These are phyloP conservation scores for Mus spretus DNA, from an alignment of 2,797 vertebrate genomes.

Conservation along the genomic window DNA sequence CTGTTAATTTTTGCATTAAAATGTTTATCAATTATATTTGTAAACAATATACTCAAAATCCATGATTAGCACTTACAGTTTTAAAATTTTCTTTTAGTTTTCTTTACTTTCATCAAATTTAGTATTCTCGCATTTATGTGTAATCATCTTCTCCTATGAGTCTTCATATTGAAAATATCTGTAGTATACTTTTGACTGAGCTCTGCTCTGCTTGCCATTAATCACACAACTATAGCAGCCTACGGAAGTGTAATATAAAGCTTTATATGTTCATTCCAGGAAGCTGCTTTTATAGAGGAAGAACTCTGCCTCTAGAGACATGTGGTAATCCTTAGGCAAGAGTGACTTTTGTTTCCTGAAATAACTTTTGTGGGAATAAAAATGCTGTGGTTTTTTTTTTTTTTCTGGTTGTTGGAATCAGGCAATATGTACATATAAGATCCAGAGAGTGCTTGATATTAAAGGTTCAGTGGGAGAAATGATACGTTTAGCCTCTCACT, in stretches of 20 bases:
- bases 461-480: neutral
- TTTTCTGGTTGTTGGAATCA: neutral
- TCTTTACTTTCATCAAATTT: constrained; percentile 42
- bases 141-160: neutral
- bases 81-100: neutral
- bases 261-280: neutral
- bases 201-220: neutral
- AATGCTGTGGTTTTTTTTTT: neutral
- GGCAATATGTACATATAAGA: neutral
- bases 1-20: neutral
- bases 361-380: neutral
- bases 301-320: constrained; percentile 49
- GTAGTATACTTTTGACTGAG: neutral
- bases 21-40: neutral
- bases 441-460: constrained; percentile 22
- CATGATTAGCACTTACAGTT: constrained; percentile 63
- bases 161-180: constrained; percentile 31
- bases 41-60: neutral
- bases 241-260: constrained; percentile 19
- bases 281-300: constrained; percentile 33
- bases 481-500: neutral
- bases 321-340: constrained; percentile 19
- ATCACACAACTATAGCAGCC: neutral
- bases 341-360: constrained; percentile 62
- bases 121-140: neutral